These are phyloP conservation scores for Aphelenchoides avenae DNA, from an alignment of 1,140 invertebrate genomes.

Conservation along the genomic window DNA sequence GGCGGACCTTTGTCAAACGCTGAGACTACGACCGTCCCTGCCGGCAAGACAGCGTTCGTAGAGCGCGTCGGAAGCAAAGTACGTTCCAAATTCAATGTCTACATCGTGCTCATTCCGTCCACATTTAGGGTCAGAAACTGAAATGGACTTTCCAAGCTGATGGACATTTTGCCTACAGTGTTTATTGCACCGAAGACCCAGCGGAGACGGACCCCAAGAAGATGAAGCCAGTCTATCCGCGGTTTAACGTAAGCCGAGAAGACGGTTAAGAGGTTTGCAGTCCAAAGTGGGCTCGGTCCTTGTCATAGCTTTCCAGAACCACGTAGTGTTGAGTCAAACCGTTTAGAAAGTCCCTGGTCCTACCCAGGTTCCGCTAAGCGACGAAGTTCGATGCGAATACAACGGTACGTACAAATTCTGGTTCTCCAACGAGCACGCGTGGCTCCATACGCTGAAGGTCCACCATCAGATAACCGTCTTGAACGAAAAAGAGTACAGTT, in stretches of 20 bases:
- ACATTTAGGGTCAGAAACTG: slow-evolving; percentile 46
- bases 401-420: slow-evolving; percentile 49
- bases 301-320: no score
- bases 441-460: slow-evolving; percentile 56
- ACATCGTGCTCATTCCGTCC: no score
- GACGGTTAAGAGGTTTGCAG: background rate
- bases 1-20: slow-evolving; percentile 16
- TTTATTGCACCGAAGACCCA: slow-evolving; percentile 39
- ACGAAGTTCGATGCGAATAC: slow-evolving; percentile 31
- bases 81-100: background rate
- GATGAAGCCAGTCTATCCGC: slow-evolving; percentile 45
- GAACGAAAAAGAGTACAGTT: no score
- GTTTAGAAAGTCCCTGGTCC: slow-evolving; percentile 58
- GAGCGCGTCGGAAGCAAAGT: slow-evolving; percentile 34
- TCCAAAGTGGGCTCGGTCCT: no score
- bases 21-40: slow-evolving; percentile 33
- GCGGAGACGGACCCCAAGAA: slow-evolving; percentile 17
- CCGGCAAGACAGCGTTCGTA: slow-evolving; percentile 42
- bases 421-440: slow-evolving; percentile 59
- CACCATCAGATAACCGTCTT: slow-evolving; percentile 15
- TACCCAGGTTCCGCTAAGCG: slow-evolving; percentile 49
- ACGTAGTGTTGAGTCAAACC: no score
- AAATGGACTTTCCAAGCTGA: slow-evolving; percentile 51
- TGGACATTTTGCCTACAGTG: slow-evolving; percentile 55
- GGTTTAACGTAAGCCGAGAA: slow-evolving; percentile 47